Base-by-base conservation (phyloP, 1,140 invertebrate genomes). In the Triops cancriformis region DNA sequence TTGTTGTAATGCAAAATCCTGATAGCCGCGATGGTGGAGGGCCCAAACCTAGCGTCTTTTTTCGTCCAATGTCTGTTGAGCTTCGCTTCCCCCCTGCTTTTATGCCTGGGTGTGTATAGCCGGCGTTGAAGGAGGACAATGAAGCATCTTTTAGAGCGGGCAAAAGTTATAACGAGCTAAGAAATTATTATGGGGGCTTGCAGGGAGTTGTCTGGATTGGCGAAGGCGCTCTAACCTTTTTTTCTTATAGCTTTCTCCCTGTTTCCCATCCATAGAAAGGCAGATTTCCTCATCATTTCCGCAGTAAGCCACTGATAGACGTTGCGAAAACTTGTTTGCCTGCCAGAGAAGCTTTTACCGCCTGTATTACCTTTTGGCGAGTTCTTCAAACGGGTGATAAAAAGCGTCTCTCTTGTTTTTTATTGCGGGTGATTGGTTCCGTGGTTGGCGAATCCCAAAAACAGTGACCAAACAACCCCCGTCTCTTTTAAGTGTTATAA, bases 241-340 rank as follows among this genome's bases (percentile, higher is more conserved):
- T 64, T 64, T 64, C 51, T 64, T 64, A 64, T 64, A 64, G 51
- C 51, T 64, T 64, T 64, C 51, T 64, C 51, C 51, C 51, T 23
- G 51, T 64, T 64, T 64, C 51, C 51, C 51, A 64, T 64, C 51
- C 51, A 64, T 64, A 64, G 51, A 64, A 9, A 64, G 51, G 51
- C 51, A 64, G 51, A 64, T 64, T 64, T 64, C 51, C 51, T 64
- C 51, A 10, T 64, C 51, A 64, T 64, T 64, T 64, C 51, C 51
- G 51, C 14, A 64, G 51, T 64, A 64, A 64, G 51, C 51, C 51
- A 64, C 51, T 23, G 51, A 64, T 64, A 64, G 51, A 64, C 51
- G 10, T 64, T 64, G 51, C 51, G 51, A 64, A 64, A 64, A 64
- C 51, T 64, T 64, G 51, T 64, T 64, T 64, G 51, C 18, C 51